These are phyloP conservation scores for Mylabris phalerata DNA, from an alignment of 1,140 invertebrate species.

Conservation along the genomic window DNA sequence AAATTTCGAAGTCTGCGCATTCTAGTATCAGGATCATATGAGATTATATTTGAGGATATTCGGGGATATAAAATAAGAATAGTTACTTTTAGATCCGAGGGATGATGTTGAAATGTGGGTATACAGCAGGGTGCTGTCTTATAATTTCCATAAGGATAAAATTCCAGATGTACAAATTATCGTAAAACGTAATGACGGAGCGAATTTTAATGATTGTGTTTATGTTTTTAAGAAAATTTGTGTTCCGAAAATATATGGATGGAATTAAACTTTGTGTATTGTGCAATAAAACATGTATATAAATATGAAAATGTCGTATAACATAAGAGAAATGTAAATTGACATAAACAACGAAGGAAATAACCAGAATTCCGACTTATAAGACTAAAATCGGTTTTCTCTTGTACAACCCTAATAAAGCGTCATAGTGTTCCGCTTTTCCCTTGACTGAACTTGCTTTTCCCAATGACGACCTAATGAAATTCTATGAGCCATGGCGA, in stretches of 20 bases:
- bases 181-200: conserved; percentile 10
- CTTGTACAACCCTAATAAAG: conserved; percentile 20
- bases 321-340: conserved; percentile 14
- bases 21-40: no score
- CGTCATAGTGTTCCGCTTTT: conserved; percentile 25
- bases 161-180: not conserved
- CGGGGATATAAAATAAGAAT: no score
- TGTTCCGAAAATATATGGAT: conserved; percentile 10
- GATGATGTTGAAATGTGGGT: no score
- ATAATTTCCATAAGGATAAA: no score
- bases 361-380: conserved; percentile 4
- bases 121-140: no score
- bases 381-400: conserved; percentile 8
- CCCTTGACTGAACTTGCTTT: conserved; percentile 25
- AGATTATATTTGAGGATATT: no score
- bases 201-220: conserved; percentile 13
- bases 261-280: conserved; percentile 12
- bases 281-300: conserved; percentile 11
- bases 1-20: no score
- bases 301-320: conserved; percentile 13
- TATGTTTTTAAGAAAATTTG: conserved; percentile 11
- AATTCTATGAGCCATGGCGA: conserved; percentile 35
- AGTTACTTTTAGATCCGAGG: no score
- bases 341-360: conserved; percentile 15
- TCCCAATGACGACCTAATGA: conserved; percentile 33